Evolutionary conservation across 2,113 vertebrate species (phyloP).

Genomic region (Coptodon bakossiorum): DNA sequence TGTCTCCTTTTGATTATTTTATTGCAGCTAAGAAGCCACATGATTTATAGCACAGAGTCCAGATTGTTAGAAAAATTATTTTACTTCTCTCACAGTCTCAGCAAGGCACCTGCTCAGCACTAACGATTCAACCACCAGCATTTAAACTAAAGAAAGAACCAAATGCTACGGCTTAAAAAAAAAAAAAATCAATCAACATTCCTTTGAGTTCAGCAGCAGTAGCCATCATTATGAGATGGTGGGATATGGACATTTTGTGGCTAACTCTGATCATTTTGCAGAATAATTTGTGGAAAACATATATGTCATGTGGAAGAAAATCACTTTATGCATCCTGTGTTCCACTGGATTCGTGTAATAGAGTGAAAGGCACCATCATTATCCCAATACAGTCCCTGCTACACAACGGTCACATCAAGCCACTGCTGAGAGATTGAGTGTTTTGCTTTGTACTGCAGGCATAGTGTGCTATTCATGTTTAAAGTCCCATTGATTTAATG

Average conservation of each 20-base stretch:
- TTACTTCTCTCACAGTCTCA: neutral
- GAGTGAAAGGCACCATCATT: conserved; percentile 16
- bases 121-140: neutral
- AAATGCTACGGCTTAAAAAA: neutral
- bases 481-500: conserved; percentile 34
- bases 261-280: neutral
- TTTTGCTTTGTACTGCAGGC: conserved; percentile 35
- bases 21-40: neutral
- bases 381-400: conserved; percentile 12
- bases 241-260: neutral
- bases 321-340: neutral
- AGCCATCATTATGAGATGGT: neutral
- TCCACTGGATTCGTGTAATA: conserved; percentile 9
- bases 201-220: neutral
- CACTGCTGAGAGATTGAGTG: conserved; percentile 38
- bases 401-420: neutral
- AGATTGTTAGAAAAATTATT: neutral
- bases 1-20: neutral
- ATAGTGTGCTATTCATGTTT: conserved; percentile 43
- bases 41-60: neutral
- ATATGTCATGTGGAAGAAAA: neutral
- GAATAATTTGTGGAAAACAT: neutral
- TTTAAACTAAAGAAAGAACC: neutral
- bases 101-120: neutral
- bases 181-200: neutral